Conservation (phyloP, 2,797 vertebrate species). For the Pangasius mekongensis region DNA sequence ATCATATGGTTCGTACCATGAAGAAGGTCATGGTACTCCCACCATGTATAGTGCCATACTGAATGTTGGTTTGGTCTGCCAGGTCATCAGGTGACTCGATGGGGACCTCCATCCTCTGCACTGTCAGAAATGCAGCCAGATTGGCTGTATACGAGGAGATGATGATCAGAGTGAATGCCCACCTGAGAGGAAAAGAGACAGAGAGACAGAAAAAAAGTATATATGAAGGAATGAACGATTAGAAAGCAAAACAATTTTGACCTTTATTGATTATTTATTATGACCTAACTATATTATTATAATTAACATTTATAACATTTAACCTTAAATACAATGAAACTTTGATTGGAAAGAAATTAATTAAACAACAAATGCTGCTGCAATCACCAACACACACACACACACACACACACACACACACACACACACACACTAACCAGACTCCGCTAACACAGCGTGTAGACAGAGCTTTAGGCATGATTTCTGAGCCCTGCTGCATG, state of each 20-base stretch:
- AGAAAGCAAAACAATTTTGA: neutral
- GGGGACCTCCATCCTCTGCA: conserved; percentile 95
- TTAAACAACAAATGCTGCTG: neutral
- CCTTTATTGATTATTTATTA: neutral
- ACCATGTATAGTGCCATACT: conserved; percentile 93
- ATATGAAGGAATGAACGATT: neutral
- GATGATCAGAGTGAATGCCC: conserved; percentile 96
- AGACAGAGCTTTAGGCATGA: conserved; percentile 91
- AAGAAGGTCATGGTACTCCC: conserved; percentile 99
- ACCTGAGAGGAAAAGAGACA: conserved; percentile 73
- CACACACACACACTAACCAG: conserved; percentile 74
- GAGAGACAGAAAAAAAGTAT: neutral
- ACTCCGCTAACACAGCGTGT: conserved; percentile 95
- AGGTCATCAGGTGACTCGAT: conserved; percentile 93
- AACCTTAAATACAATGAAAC: neutral
- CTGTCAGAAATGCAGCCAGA: conserved; percentile 92
- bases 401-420: conserved; percentile 14
- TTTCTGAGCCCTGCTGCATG: conserved; percentile 96
- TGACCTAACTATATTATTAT: neutral
- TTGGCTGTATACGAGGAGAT: conserved; percentile 97
- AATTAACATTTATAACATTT: neutral
- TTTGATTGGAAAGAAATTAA: neutral
- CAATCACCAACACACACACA: neutral
- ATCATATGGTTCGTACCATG: conserved; percentile 75
- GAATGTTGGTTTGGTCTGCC: conserved; percentile 95